Evolutionary conservation across 1,140 invertebrate genomes (phyloP).

Genomic region (Drosophila varians): DNA sequence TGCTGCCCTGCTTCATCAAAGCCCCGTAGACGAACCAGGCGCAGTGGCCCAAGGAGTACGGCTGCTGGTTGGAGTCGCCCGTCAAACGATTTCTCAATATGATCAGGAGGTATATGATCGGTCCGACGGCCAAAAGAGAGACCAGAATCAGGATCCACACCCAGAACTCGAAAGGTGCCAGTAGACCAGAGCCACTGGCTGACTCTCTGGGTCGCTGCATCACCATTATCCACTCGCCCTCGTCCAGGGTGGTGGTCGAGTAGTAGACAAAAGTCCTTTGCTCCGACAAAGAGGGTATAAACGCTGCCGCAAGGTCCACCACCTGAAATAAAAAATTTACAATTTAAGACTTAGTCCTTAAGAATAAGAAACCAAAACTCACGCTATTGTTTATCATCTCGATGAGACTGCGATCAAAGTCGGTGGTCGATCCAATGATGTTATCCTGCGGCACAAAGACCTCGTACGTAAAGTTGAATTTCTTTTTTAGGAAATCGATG

Average conservation of each 20-base stretch:
- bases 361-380: constrained; percentile 9
- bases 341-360: not conserved
- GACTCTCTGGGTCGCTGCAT: constrained; percentile 91
- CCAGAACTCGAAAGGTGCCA: constrained; percentile 90
- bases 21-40: constrained; percentile 95
- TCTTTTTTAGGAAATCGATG: constrained; percentile 87
- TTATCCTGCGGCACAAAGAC: constrained; percentile 86
- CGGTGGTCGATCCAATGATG: constrained; percentile 80
- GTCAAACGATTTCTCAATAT: constrained; percentile 86
- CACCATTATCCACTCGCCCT: constrained; percentile 90
- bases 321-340: constrained; percentile 41
- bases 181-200: constrained; percentile 91
- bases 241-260: constrained; percentile 87
- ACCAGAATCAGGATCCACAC: constrained; percentile 92
- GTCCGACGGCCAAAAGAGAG: constrained; percentile 89
- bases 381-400: constrained; percentile 82
- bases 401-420: constrained; percentile 86
- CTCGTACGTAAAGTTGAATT: constrained; percentile 90
- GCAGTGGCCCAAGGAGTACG: constrained; percentile 88
- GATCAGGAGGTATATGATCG: constrained; percentile 90
- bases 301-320: constrained; percentile 90
- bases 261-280: constrained; percentile 86
- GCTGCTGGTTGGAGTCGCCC: constrained; percentile 84
- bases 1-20: constrained; percentile 93
- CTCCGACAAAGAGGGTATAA: constrained; percentile 88